Percentiles rank a stretch among this genome's conserved stretches.
Evolutionary conservation across 2,888 invertebrate species (phyloP).

Genomic region (Sycophila texana): DNA sequence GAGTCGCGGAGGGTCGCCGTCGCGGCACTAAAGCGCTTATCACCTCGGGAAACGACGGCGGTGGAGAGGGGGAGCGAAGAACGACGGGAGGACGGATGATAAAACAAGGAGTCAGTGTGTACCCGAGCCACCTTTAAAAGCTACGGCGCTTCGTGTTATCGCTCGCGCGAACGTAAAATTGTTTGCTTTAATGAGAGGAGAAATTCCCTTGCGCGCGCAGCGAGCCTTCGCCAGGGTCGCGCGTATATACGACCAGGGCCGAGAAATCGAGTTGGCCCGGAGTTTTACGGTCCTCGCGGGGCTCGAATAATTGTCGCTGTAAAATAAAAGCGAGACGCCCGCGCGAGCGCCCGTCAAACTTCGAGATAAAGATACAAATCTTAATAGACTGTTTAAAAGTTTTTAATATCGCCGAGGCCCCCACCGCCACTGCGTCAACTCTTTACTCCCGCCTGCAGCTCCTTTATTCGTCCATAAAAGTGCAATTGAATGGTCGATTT

Average conservation of each 20-base stretch:
- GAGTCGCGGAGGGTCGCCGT: conserved; percentile 37
- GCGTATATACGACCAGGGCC: not conserved
- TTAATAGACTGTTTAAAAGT: too few species aligned
- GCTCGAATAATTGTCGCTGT: too few species aligned
- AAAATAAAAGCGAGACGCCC: too few species aligned
- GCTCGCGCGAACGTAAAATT: conserved; percentile 13
- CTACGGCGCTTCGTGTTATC: conserved; percentile 8
- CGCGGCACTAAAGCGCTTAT: conserved; percentile 43
- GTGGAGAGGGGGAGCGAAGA: not conserved
- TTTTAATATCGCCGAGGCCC: too few species aligned
- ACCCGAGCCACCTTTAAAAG: not conserved
- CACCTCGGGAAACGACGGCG: conserved; percentile 36
- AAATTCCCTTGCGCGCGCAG: not conserved
- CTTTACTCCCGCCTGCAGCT: too few species aligned
- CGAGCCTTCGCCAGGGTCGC: not conserved
- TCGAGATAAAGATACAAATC: too few species aligned
- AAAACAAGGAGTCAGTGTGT: conserved; percentile 14
- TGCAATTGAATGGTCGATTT: too few species aligned
- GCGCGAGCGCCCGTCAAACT: too few species aligned
- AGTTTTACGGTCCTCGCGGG: too few species aligned
- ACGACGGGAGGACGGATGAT: conserved; percentile 18
- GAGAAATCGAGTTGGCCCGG: too few species aligned
- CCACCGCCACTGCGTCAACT: too few species aligned
- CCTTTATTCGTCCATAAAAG: too few species aligned
- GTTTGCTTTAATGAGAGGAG: conserved; percentile 14